A percentile compares a stretch with the other conserved stretches of the same genome.
Evolutionary conservation across 92 coral and sea anemone species (phyloP).

Genomic region (Meandrina meandrites): DNA sequence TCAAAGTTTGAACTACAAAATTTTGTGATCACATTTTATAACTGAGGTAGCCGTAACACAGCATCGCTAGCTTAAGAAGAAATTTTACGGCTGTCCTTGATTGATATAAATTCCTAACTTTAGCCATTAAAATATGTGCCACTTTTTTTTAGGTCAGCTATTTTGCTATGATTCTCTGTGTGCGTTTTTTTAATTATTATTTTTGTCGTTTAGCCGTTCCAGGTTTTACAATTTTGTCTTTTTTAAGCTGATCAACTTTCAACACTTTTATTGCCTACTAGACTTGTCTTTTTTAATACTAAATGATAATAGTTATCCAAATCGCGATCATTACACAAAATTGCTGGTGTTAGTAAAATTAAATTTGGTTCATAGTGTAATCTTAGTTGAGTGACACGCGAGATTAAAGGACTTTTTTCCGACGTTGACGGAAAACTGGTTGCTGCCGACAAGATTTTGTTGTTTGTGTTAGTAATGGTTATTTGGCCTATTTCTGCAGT

Average conservation of each 20-base stretch:
- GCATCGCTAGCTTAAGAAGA: neutral
- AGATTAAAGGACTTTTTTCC: neutral
- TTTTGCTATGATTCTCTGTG: neutral
- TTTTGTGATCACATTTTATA: neutral
- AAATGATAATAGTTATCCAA: neutral
- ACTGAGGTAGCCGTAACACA: neutral
- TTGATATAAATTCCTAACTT: neutral
- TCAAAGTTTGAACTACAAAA: neutral
- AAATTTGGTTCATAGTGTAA: neutral
- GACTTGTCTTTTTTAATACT: neutral
- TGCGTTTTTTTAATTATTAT: neutral
- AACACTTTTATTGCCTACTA: neutral
- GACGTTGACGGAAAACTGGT: neutral
- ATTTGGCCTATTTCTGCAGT: neutral
- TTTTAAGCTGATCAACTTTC: neutral
- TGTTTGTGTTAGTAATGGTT: neutral
- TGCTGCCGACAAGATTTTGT: neutral
- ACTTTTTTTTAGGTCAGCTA: neutral
- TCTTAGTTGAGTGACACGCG: neutral
- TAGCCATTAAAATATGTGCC: neutral
- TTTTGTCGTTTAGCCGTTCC: neutral
- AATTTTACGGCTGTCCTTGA: neutral
- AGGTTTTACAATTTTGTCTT: neutral
- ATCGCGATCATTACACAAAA: slow-evolving; percentile 1
- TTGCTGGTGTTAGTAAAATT: neutral